Evolutionary conservation across 2,888 invertebrate species (phyloP).

Genomic region (Gari tellinella): DNA sequence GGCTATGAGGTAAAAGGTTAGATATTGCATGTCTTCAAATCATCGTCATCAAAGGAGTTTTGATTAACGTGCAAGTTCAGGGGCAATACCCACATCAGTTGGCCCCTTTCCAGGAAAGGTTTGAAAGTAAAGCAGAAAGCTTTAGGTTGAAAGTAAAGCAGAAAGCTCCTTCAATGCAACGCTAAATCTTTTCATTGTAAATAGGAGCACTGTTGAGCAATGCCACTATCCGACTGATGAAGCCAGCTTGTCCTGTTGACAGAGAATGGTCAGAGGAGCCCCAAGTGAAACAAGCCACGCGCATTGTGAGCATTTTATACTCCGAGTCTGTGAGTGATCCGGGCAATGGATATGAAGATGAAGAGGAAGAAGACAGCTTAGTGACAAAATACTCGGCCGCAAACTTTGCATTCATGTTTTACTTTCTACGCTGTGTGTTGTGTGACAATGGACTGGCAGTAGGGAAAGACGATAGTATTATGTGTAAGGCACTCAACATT

Average conservation of each 20-base stretch:
- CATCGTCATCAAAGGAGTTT: no score
- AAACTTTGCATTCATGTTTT: conserved; percentile 93
- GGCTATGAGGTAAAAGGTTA: no score
- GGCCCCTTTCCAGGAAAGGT: no score
- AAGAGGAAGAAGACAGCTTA: conserved; percentile 22
- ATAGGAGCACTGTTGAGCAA: conserved; percentile 88
- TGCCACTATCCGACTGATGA: conserved; percentile 90
- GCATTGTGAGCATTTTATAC: conserved; percentile 87
- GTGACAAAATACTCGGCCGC: conserved; percentile 87
- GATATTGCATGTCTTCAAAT: no score
- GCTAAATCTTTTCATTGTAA: conserved; percentile 2
- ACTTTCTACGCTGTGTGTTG: conserved; percentile 87
- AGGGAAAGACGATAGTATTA: conserved; percentile 69
- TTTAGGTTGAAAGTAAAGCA: no score
- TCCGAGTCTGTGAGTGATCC: conserved; percentile 36
- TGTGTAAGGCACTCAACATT: conserved; percentile 80
- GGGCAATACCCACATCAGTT: no score
- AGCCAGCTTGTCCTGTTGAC: conserved; percentile 92
- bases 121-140: no score
- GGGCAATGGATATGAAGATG: conserved; percentile 13
- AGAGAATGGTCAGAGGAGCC: conserved; percentile 91
- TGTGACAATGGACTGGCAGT: conserved; percentile 68
- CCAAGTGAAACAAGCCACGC: conserved; percentile 87
- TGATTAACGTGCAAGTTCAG: no score
- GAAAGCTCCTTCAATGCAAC: no score